Base-by-base conservation (phyloP, 2,113 vertebrate species). In the Phainopepla nitens region DNA sequence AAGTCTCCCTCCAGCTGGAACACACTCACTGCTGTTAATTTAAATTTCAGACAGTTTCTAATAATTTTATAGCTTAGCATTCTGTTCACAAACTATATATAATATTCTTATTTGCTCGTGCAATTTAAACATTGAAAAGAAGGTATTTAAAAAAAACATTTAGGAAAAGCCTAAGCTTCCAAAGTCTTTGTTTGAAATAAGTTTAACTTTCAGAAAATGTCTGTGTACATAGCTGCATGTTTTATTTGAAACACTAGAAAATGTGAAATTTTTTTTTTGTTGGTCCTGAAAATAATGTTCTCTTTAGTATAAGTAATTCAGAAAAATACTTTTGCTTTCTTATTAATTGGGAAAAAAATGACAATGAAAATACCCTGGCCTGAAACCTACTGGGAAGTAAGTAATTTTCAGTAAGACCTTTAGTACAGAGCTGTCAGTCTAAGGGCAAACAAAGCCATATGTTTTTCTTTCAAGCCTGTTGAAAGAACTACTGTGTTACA, bases 211-310 rank as follows among this genome's bases (percentile, higher is more conserved):
- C 27, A 82, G 69, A 80, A 69, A 64, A 65, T 47, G 31, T n/a
- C 41, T 64, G 45, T 44, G 39, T 57, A 39, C 1, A 2, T 3
- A 84, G 41, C 1, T 57, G 27, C 10, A 70, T 4, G 8, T 65
- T 95, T 81, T 75, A 85, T 73, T 66, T 79, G n/a, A 94, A 85
- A 66, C 28, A 56, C 15, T 79, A 70, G 50, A 82, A 92, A 85
- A 65, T 12, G 2, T 36, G 21, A 71, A 75, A 9, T 22, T 31
- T 60, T 82, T n/a, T 29, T 42, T 79, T 39, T 86, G 53, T 68
- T 65, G 4, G 57, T 81, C 54, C 36, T 13, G 2, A 81, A 86
- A 71, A 33, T 39, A 54, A 81, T 31, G 36, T 23, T 66, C 18
- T 31, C 28, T 66, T 81, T 53, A 49, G 31, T n/a, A 36, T 14